Evolutionary conservation across 2,888 invertebrate species (phyloP).

Genomic region (Spatulosminthurus flaviceps): DNA sequence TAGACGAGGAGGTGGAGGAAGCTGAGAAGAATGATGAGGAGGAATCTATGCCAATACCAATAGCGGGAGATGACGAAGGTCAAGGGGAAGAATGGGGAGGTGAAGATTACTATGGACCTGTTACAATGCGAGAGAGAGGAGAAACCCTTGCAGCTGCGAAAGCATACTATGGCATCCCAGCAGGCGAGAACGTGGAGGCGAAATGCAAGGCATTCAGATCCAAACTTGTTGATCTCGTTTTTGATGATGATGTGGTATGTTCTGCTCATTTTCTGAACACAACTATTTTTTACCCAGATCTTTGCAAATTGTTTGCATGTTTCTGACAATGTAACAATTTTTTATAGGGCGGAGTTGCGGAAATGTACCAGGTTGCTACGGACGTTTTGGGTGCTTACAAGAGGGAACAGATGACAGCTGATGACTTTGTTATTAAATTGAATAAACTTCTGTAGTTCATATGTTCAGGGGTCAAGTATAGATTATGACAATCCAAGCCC

Average conservation of each 20-base stretch:
- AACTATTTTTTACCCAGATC: not conserved
- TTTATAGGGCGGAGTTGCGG: conserved; percentile 26
- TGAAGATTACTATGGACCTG: conserved; percentile 28
- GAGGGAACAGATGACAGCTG: conserved; percentile 52
- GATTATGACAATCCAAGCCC: not conserved
- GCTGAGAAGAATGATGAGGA: conserved; percentile 27
- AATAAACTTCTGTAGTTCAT: conserved; percentile 30
- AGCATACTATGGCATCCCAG: conserved; percentile 50
- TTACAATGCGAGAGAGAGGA: not conserved
- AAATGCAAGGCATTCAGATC: conserved; percentile 58
- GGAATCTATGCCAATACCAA: not conserved
- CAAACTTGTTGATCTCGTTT: conserved; percentile 51
- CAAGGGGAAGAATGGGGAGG: conserved; percentile 41
- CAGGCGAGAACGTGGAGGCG: conserved; percentile 50
- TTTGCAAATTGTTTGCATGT: not conserved
- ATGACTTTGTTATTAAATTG: conserved; percentile 54
- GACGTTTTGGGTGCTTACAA: conserved; percentile 52
- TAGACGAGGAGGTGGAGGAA: conserved; percentile 4
- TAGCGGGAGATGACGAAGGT: conserved; percentile 26
- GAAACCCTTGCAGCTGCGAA: conserved; percentile 42
- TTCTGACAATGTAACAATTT: not conserved
- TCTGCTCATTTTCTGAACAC: not conserved
- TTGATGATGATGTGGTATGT: conserved; percentile 47
- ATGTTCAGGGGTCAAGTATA: no score
- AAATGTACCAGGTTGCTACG: conserved; percentile 53